Percentiles rank a stretch among this genome's conserved stretches.
phyloP scores from a whole-genome alignment of 2,797 vertebrate species.

The Epinephelus awoara region DNA sequence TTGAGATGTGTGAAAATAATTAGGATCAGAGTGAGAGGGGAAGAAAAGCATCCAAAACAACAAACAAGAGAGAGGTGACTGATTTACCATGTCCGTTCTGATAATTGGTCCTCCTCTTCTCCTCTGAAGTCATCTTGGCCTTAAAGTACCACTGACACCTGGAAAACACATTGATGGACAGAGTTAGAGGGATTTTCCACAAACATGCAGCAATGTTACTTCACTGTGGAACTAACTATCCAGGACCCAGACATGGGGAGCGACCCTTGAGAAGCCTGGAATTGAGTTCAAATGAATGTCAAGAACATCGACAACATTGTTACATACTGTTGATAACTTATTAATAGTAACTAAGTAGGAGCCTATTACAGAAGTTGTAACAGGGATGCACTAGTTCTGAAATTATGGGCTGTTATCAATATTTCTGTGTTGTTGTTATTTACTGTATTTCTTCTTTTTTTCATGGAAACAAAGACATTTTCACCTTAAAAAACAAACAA shows the following conservation, averaged over 20 bases:
- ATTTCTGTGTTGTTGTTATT: too few relatives aligned
- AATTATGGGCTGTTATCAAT: too few relatives aligned
- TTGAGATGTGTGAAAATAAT: background rate
- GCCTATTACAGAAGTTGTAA: background rate
- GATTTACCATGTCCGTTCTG: slow-evolving; percentile 92
- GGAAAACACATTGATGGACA: slow-evolving; percentile 59
- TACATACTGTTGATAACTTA: background rate
- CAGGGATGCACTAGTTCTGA: too few relatives aligned
- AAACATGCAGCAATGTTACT: background rate
- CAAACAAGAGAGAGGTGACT: background rate
- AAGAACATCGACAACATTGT: too few relatives aligned
- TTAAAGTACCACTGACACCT: slow-evolving; percentile 98
- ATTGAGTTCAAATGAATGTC: too few relatives aligned
- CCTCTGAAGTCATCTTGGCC: slow-evolving; percentile 96
- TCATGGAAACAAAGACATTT: too few relatives aligned
- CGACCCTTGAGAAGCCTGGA: background rate
- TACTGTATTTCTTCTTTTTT: too few relatives aligned
- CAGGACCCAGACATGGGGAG: background rate
- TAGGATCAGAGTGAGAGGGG: background rate
- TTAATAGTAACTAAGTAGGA: background rate
- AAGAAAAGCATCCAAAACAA: background rate
- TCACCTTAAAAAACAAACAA: too few relatives aligned
- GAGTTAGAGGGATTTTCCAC: slow-evolving; percentile 8
- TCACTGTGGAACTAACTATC: background rate
- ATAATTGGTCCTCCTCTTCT: slow-evolving; percentile 91